Conservation (phyloP, 1,140 invertebrate species). For the Meteorus sp. region DNA sequence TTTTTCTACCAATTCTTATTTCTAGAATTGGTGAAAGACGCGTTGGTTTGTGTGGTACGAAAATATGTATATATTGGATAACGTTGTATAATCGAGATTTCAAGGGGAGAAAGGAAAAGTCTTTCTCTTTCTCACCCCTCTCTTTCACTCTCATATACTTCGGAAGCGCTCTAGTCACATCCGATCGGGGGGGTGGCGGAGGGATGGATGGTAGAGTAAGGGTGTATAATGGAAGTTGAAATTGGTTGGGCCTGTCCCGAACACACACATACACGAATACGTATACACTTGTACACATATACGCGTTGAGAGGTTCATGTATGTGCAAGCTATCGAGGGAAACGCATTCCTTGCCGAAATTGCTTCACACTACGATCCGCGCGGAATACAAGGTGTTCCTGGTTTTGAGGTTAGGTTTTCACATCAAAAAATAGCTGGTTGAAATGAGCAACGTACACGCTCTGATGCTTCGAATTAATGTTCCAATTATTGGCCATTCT, state of each 20-base stretch:
- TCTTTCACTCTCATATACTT: too few relatives aligned
- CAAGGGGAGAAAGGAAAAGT: slow-evolving; percentile 2
- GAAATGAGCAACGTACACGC: too few relatives aligned
- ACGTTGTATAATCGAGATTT: too few relatives aligned
- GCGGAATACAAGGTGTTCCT: slow-evolving; percentile 21
- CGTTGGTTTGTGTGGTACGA: too few relatives aligned
- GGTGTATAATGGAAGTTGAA: slow-evolving; percentile 59
- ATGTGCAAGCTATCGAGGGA: slow-evolving; percentile 49
- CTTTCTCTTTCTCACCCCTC: neutral
- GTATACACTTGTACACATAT: too few relatives aligned
- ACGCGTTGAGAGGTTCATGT: too few relatives aligned
- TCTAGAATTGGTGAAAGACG: too few relatives aligned
- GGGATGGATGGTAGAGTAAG: too few relatives aligned
- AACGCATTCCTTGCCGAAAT: slow-evolving; percentile 58
- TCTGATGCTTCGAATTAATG: too few relatives aligned
- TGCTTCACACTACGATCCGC: slow-evolving; percentile 47
- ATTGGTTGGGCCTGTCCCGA: slow-evolving; percentile 58
- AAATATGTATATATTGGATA: too few relatives aligned
- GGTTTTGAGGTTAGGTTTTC: slow-evolving; percentile 48
- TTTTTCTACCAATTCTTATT: too few relatives aligned
- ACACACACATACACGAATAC: slow-evolving; percentile 42
- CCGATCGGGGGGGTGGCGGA: slow-evolving; percentile 20
- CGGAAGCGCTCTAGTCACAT: slow-evolving; percentile 43
- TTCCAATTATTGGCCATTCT: too few relatives aligned
- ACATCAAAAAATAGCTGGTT: slow-evolving; percentile 43